These are phyloP conservation scores for Cerceris ruficornis DNA, from an alignment of 2,888 invertebrate species.

Conservation along the genomic window DNA sequence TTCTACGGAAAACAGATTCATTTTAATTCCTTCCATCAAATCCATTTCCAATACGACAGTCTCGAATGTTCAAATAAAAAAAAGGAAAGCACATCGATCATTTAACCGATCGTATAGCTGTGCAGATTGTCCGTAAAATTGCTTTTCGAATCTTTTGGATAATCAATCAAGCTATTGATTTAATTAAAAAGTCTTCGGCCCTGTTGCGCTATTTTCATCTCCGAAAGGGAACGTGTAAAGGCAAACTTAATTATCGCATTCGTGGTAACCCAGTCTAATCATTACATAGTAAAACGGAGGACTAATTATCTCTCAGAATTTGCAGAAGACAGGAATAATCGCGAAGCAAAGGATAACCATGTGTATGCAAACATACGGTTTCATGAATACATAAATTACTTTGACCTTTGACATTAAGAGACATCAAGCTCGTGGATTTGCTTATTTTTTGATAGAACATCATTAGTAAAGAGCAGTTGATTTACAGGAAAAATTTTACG, in stretches of 20 bases:
- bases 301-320: constrained; percentile 29
- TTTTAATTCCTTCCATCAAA: no score
- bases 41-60: no score
- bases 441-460: no score
- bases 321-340: constrained; percentile 20
- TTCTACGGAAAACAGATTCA: no score
- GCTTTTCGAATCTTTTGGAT: not conserved
- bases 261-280: not conserved
- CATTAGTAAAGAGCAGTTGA: no score
- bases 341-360: constrained; percentile 32
- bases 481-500: no score
- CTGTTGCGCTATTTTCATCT: not conserved
- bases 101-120: no score
- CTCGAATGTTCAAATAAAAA: no score
- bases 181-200: not conserved
- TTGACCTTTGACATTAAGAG: not conserved
- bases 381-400: not conserved
- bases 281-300: constrained; percentile 7
- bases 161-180: not conserved
- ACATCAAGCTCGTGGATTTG: not conserved
- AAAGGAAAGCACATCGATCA: no score
- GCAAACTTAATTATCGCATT: constrained; percentile 7
- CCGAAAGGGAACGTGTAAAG: not conserved
- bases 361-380: constrained; percentile 25
- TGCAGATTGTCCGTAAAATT: no score